A percentile compares a stretch with the other conserved stretches of the same genome.
These are phyloP conservation scores for Nerophis ophidion DNA, from an alignment of 2,113 vertebrate species.

Conservation along the genomic window DNA sequence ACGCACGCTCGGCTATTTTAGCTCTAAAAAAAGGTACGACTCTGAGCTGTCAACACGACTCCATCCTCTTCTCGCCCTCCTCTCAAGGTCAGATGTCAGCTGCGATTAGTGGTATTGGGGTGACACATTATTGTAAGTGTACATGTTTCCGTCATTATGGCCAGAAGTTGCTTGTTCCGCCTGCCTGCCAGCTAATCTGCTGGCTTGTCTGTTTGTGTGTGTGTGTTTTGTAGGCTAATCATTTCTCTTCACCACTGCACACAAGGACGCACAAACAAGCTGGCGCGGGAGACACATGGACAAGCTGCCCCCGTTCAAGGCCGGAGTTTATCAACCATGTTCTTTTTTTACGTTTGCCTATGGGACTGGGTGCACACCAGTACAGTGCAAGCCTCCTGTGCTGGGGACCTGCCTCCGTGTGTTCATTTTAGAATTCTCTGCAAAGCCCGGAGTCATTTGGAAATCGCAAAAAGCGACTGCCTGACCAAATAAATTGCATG, in stretches of 20 bases:
- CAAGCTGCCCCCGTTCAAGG: conserved; percentile 17
- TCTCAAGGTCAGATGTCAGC: conserved; percentile 40
- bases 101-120: conserved; percentile 39
- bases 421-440: conserved; percentile 42
- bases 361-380: conserved; percentile 42
- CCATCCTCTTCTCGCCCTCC: conserved; percentile 6
- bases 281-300: background rate
- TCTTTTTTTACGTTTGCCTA: conserved; percentile 38
- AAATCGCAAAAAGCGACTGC: too few species aligned
- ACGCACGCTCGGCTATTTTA: conserved; percentile 22
- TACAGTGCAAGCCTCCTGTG: conserved; percentile 43
- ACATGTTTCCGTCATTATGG: conserved; percentile 55
- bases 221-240: conserved; percentile 23
- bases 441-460: conserved; percentile 25
- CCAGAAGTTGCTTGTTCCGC: conserved; percentile 43
- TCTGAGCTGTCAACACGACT: conserved; percentile 51
- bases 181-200: conserved; percentile 28
- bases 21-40: conserved; percentile 33
- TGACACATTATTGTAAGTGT: conserved; percentile 33
- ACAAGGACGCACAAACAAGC: conserved; percentile 17
- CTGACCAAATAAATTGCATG: too few species aligned
- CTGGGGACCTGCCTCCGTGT: conserved; percentile 54
- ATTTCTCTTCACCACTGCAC: conserved; percentile 12
- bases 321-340: conserved; percentile 47
- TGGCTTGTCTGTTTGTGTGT: conserved; percentile 38